Base-by-base conservation (phyloP, 2,113 vertebrate species). In the Poeciliopsis turrubarensis region DNA sequence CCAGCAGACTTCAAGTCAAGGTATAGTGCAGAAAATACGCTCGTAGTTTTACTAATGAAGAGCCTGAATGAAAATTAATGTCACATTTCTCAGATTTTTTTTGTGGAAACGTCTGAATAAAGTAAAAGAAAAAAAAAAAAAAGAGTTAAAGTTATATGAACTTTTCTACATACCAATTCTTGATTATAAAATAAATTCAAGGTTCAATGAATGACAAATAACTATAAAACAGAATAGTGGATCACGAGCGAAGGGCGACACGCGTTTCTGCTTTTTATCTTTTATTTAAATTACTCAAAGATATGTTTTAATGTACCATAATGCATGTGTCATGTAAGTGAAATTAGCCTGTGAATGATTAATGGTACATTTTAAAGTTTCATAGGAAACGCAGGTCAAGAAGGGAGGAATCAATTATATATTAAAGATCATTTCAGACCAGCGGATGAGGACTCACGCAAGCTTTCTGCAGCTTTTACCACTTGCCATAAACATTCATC, bases 321-420 rank as follows among this genome's bases (percentile, higher is more conserved):
- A 91, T 87, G 85, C 78, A 84, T 74, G 82, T 87, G 89, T 84
- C 87, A 92, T 86, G 91, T 90, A 81, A 79, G 86, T 85, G 83
- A 91, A 93, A 92, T 92, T 87, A 90, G 80, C 54, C 47, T 65
- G 39, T 90, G 72, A 92, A 91, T 93, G 87, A 92, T 91, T 92
- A 86, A 93, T 91, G 76, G 73, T 30, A 76, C 82, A 32, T 76
- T 83, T 87, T 39, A 89, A 90, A 89, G 73, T 82, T 91, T 91
- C 86, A 89, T 79, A 30, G 75, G 73, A 65, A 91, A 86, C 82
- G 86, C 81, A 62, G 63, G 72, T 65, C 54, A 26, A 22, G 32
- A 51, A 68, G 73, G 65, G 61, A 83, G 31, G 71, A 83, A 75
- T 84, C 72, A 69, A 92, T 87, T 81, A 89, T 70, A 78, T 90